Evolutionary conservation across 2,797 vertebrate genomes (phyloP), one percentile per base, ranked within the genome.

Genomic region (Melanotaenia nigrans): DNA sequence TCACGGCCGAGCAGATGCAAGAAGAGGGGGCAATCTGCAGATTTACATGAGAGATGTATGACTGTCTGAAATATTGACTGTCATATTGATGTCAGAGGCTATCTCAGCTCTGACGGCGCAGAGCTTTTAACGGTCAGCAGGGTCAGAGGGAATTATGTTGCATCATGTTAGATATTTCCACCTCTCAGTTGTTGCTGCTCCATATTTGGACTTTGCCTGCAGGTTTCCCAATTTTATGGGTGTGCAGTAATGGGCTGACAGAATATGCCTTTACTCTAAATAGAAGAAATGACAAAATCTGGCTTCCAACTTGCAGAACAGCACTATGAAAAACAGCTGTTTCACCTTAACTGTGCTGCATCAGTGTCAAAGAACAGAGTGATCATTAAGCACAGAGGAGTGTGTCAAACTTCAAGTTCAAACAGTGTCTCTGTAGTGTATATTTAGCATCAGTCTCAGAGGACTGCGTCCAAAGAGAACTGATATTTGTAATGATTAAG

Each of bases 401-500:
- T 32, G 61, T 36, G 57, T 75, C 65, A 57, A 61, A 79, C 74
- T 83, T 60, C 35, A 68, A 78, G 77, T 78, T 87, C 63, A 82
- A 85, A 80, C 76, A 78, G 61, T 60, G 61, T 85, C 61, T 88
- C 75, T 28, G 40, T 54, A 25, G 59, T 76, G 83, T 82, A 38
- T 80, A 77, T 77, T 83, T 82, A 79, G 73, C 36, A 10, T 28
- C 68, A 11, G 57, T 84, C 90, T 85, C 86, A 13, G 61, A 71
- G 75, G 89, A 79, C 61, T n/a, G 14, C 32, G 78, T 78, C 88
- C 79, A 82, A 71, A 81, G 85, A 89, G 85, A 79, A 68, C 80
- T 73, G 88, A 85, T 87, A 87, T 80, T 86, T 36, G 5, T 73
- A 82, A 86, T 86, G 80, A 93, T 91, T 87, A 89, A 87, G 83